These are phyloP conservation scores for Amniataba percoides DNA, from an alignment of 2,797 vertebrate species.

Conservation along the genomic window DNA sequence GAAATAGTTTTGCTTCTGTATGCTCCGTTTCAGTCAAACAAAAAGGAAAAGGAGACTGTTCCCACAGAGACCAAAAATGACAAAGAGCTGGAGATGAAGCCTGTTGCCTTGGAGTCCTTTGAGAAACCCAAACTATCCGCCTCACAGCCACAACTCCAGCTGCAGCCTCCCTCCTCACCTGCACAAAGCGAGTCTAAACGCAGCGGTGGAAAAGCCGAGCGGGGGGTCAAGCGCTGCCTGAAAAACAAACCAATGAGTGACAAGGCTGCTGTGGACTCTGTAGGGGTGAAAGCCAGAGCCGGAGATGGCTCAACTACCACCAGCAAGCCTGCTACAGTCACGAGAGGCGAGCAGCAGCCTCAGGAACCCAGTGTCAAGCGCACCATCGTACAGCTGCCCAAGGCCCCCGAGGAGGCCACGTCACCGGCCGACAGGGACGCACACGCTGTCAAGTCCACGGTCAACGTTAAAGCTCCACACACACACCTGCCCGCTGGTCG, in stretches of 20 bases:
- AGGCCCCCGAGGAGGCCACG: conserved; percentile 53
- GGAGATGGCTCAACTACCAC: conserved; percentile 6
- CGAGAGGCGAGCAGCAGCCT: conserved; percentile 44
- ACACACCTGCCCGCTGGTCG: conserved; percentile 36
- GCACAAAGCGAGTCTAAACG: conserved; percentile 77
- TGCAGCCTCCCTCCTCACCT: conserved; percentile 56
- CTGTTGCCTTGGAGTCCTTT: conserved; percentile 64
- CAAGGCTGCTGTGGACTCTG: conserved; percentile 50
- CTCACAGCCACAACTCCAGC: conserved; percentile 38
- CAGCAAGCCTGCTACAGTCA: conserved; percentile 29
- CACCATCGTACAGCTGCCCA: conserved; percentile 71
- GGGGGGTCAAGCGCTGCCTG: conserved; percentile 81
- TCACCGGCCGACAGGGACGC: conserved; percentile 40
- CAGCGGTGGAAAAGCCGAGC: conserved; percentile 83
- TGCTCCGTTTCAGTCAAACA: conserved; percentile 81
- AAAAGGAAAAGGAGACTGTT: conserved; percentile 84
- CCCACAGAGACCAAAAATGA: conserved; percentile 83
- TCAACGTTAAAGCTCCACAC: conserved; percentile 46
- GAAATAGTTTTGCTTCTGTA: conserved; percentile 13
- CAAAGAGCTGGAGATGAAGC: conserved; percentile 78
- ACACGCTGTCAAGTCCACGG: conserved; percentile 42
- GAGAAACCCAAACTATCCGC: conserved; percentile 59
- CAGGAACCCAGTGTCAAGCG: conserved; percentile 67
- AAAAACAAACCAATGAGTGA: conserved; percentile 85
- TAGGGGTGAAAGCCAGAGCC: conserved; percentile 63